These are phyloP conservation scores for Rhizoglyphus robini DNA, from an alignment of 1,140 invertebrate species.

Conservation along the genomic window DNA sequence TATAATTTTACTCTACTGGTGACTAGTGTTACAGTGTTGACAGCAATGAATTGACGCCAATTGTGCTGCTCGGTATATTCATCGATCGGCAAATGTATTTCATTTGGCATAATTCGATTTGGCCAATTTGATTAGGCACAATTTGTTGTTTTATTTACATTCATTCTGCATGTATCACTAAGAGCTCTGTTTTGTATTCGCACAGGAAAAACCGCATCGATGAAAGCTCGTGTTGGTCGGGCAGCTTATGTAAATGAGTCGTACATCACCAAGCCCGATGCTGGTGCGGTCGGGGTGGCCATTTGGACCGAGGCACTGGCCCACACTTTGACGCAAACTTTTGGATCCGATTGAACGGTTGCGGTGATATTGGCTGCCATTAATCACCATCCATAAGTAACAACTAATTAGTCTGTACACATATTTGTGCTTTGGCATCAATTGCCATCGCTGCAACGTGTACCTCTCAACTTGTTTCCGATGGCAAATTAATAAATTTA, in stretches of 20 bases:
- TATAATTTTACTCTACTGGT: not conserved
- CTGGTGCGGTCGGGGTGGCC: slow-evolving; percentile 35
- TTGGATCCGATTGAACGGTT: not conserved
- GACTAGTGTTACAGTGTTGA: not conserved
- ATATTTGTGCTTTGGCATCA: too few relatives aligned
- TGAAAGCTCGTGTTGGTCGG: slow-evolving; percentile 41
- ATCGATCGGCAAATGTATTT: not conserved
- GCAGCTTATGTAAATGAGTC: slow-evolving; percentile 36
- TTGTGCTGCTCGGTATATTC: not conserved
- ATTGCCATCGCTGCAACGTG: too few relatives aligned
- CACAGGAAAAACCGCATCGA: slow-evolving; percentile 41
- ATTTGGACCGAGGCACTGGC: slow-evolving; percentile 33
- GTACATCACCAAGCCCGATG: slow-evolving; percentile 29
- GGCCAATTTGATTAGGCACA: not conserved
- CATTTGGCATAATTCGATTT: not conserved
- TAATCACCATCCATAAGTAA: too few relatives aligned
- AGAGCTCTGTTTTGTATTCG: slow-evolving; percentile 26
- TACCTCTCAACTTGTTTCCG: too few relatives aligned
- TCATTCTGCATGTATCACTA: not conserved
- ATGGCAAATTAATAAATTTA: too few relatives aligned
- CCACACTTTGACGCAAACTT: not conserved
- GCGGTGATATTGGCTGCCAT: not conserved
- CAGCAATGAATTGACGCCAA: not conserved
- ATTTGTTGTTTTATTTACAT: not conserved
- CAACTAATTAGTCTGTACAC: not conserved